Conservation (phyloP, 2,797 vertebrate species). For the Borostomias antarcticus region DNA sequence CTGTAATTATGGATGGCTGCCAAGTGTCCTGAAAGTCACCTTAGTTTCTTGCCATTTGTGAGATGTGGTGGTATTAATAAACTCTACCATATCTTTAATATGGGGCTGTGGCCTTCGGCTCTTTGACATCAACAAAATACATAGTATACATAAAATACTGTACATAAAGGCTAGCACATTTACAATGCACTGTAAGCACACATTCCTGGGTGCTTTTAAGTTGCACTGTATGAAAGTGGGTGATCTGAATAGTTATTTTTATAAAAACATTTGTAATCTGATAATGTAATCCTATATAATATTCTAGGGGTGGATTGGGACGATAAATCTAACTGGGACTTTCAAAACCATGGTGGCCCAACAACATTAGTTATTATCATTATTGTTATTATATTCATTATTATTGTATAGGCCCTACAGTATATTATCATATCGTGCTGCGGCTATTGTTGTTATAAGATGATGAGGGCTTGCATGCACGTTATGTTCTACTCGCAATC, state of each 20-base stretch:
- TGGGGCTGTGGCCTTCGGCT: slow-evolving; percentile 18
- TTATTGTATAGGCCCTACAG: too few species aligned
- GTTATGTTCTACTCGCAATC: too few species aligned
- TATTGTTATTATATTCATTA: too few species aligned
- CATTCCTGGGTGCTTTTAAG: not conserved
- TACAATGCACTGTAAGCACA: not conserved
- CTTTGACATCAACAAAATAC: slow-evolving; percentile 22
- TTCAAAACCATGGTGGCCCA: too few species aligned
- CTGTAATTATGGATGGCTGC: slow-evolving; percentile 67
- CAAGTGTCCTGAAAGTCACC: slow-evolving; percentile 77
- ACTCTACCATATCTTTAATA: slow-evolving; percentile 39
- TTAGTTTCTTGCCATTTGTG: slow-evolving; percentile 56
- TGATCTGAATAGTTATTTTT: not conserved
- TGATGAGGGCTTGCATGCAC: too few species aligned
- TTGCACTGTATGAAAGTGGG: too few species aligned
- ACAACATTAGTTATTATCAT: too few species aligned
- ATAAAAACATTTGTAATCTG: too few species aligned
- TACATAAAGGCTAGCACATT: not conserved
- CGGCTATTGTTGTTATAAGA: too few species aligned
- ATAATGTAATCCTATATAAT: not conserved
- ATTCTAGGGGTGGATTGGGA: not conserved
- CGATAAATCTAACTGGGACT: too few species aligned
- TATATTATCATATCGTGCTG: too few species aligned
- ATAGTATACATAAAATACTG: not conserved
- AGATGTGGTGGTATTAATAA: slow-evolving; percentile 50